phyloP scores from a whole-genome alignment of 2,113 vertebrate genomes.

The Podarcis muralis region DNA sequence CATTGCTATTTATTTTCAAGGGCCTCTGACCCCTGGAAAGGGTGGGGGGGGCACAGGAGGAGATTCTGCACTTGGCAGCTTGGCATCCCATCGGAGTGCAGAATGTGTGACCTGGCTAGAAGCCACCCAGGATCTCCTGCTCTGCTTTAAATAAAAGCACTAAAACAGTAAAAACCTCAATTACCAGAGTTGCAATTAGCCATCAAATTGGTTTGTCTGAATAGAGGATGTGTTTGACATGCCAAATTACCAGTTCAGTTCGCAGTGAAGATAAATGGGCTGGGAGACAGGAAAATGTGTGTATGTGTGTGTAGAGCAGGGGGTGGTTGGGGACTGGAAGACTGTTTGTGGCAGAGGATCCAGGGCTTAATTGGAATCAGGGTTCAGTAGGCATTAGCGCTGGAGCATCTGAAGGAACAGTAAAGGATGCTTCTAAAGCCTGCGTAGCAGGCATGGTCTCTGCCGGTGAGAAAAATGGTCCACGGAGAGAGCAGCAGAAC shows the following conservation, averaged over 20 bases:
- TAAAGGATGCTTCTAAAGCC: neutral
- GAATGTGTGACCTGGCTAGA: neutral
- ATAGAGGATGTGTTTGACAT: conserved; percentile 15
- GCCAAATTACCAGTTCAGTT: conserved; percentile 12
- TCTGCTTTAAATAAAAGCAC: conserved; percentile 2
- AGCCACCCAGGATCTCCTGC: conserved; percentile 9
- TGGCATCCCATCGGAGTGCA: accelerated
- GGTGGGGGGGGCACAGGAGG: accelerated
- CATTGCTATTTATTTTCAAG: neutral
- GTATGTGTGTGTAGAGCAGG: neutral
- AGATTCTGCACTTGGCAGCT: conserved; percentile 41
- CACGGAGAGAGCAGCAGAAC: neutral
- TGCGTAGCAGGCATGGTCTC: neutral
- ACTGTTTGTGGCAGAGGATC: neutral
- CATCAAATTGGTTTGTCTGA: conserved; percentile 24
- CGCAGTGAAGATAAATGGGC: neutral
- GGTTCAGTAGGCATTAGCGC: neutral
- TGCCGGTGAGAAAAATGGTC: neutral
- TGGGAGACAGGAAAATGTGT: neutral
- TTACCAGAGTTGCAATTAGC: neutral
- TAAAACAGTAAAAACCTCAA: conserved; percentile 16
- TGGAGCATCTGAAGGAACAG: too few species aligned
- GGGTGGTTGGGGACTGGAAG: neutral
- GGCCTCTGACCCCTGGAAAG: neutral
- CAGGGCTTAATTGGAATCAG: neutral